These are phyloP conservation scores for Rhopalosiphum padi DNA, from an alignment of 1,140 invertebrate genomes.

Conservation along the genomic window DNA sequence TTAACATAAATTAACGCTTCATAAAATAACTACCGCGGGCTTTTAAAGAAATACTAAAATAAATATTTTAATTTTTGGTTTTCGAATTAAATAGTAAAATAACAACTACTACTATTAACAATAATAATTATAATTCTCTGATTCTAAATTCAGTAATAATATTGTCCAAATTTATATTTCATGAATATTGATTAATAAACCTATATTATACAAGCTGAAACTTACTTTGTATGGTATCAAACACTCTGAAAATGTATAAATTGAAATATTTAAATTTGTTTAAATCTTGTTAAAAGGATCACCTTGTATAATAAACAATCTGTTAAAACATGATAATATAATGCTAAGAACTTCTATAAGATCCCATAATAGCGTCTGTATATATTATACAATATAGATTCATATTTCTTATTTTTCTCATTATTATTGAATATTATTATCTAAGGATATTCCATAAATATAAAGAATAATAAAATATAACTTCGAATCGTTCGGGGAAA, in stretches of 20 bases:
- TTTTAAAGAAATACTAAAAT: not conserved
- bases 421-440: slow-evolving; percentile 21
- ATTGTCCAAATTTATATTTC: not conserved
- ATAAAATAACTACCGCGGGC: not conserved
- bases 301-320: not conserved
- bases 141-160: not conserved
- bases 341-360: not conserved
- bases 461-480: slow-evolving; percentile 16
- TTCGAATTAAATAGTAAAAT: not conserved
- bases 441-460: not conserved
- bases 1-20: not conserved
- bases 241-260: not conserved
- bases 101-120: not conserved
- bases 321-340: not conserved
- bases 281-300: not conserved
- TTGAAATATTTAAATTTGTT: not conserved
- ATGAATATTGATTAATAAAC: not conserved
- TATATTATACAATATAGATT: not conserved
- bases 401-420: slow-evolving; percentile 4
- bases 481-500: slow-evolving; percentile 14
- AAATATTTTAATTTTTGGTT: not conserved
- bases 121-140: not conserved
- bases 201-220: not conserved
- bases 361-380: not conserved
- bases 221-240: not conserved